Evolutionary conservation across 1,140 invertebrate species (phyloP).

Genomic region (Oncopodura yosiiana): DNA sequence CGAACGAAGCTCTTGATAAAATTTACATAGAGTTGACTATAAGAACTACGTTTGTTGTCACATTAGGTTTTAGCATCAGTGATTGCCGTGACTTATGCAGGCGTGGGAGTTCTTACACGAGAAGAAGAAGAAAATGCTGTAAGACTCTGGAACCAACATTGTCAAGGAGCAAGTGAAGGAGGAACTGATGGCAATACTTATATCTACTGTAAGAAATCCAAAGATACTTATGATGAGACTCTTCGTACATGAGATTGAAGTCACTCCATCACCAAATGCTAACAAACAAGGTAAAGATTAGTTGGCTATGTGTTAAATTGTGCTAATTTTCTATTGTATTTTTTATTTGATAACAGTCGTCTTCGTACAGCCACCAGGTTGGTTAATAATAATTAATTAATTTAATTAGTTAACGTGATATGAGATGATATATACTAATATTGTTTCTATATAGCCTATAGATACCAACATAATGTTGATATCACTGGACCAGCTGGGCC

Average conservation of each 20-base stretch:
- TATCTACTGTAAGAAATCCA: slow-evolving; percentile 2
- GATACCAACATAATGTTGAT: slow-evolving; percentile 5
- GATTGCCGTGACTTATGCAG: not conserved
- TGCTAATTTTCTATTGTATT: no score
- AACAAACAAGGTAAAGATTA: no score
- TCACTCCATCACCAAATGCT: not conserved
- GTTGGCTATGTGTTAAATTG: no score
- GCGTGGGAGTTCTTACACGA: not conserved
- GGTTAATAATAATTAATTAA: no score
- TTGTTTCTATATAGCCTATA: no score
- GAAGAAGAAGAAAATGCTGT: slow-evolving; percentile 1
- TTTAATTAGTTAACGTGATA: no score
- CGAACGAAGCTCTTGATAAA: no score
- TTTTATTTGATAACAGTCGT: no score
- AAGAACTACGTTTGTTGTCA: not conserved
- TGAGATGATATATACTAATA: no score
- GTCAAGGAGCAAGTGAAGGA: not conserved
- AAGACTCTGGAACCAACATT: not conserved
- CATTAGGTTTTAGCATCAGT: not conserved
- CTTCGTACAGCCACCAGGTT: slow-evolving; percentile 13
- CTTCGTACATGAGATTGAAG: not conserved
- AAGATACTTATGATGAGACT: not conserved
- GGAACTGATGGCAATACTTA: not conserved
- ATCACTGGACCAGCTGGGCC: slow-evolving; percentile 7
- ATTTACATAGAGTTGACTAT: no score